Evolutionary conservation across 2,113 vertebrate genomes (phyloP).

Genomic region (Carollia perspicillata): DNA sequence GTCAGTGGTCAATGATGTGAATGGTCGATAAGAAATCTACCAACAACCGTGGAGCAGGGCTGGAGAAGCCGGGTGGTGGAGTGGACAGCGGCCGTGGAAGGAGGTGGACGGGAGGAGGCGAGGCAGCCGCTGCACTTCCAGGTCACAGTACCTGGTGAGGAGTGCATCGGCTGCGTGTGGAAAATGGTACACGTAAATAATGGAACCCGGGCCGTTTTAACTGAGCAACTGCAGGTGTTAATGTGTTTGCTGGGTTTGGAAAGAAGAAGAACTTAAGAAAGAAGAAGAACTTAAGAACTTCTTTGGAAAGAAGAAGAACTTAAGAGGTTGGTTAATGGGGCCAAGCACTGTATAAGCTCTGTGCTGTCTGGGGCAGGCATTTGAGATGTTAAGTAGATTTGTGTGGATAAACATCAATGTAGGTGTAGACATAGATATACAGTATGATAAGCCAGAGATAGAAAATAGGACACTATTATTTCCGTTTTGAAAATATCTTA

Average conservation of each 20-base stretch:
- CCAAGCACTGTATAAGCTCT: neutral
- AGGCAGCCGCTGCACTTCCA: neutral
- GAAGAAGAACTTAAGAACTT: neutral
- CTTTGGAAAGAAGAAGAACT: neutral
- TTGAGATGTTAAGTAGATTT: neutral
- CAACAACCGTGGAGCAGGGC: neutral
- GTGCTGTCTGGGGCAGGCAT: neutral
- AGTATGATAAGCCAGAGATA: neutral
- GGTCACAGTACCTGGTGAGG: neutral
- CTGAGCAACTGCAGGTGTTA: neutral
- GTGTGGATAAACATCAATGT: neutral
- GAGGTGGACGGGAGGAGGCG: neutral
- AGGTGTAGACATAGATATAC: neutral
- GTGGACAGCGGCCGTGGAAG: fast-evolving
- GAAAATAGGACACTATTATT: neutral
- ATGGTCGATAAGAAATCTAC: neutral
- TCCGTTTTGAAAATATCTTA: neutral
- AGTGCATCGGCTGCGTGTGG: neutral
- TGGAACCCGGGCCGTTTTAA: neutral
- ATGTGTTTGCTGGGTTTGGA: neutral
- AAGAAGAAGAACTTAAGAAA: neutral
- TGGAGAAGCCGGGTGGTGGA: neutral
- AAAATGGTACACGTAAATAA: neutral
- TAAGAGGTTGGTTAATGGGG: neutral
- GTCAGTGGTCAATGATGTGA: too few relatives aligned